Evolutionary conservation across 1,140 invertebrate genomes (phyloP), one percentile per base, ranked within the genome.

Genomic region (Drosophila nikananu): DNA sequence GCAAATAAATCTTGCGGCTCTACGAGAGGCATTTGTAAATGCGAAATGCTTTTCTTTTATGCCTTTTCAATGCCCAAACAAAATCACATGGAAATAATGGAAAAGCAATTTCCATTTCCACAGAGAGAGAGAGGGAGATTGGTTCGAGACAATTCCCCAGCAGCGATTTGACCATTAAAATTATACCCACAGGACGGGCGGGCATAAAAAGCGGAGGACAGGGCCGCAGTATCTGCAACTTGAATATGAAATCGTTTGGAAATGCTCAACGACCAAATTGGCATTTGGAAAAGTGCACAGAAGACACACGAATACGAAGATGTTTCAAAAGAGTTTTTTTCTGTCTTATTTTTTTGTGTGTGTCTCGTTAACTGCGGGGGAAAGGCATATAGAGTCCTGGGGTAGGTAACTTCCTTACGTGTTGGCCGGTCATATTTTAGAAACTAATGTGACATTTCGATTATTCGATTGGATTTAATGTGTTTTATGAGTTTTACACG

Each of bases 381-480:
- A 25, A 25, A n/a, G 37, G 30, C 15, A 19, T 37, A 17, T 27
- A n/a, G 57, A n/a, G 19, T 39, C 19, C 44, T 48, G 60, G 52
- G 15, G 42, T 25, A 39, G 27, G 42, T 61, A 58, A 90, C 42
- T 80, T 86, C 68, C 80, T 77, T 83, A 87, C 84, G 86, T 86
- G 86, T 77, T 68, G 76, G 58, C 7, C 54, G 89, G 87, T 74
- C 72, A 92, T 92, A 92, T 92, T 92, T 92, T 92, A 92, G 91
- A 92, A 91, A 91, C 82, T 92, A 92, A 92, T 92, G 91, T 92
- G 91, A 92, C 91, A 92, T 92, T 92, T 92, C 91, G 91, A 92
- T 92, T 92, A 92, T 92, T 92, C 91, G 89, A 92, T 92, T 92
- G 91, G 91, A 92, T 92, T 92, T 92, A 92, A 92, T 92, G 91